Percentiles rank a stretch among this genome's conserved stretches.
Evolutionary conservation across 2,888 invertebrate genomes (phyloP).

Genomic region (Drosophila imparisetae): DNA sequence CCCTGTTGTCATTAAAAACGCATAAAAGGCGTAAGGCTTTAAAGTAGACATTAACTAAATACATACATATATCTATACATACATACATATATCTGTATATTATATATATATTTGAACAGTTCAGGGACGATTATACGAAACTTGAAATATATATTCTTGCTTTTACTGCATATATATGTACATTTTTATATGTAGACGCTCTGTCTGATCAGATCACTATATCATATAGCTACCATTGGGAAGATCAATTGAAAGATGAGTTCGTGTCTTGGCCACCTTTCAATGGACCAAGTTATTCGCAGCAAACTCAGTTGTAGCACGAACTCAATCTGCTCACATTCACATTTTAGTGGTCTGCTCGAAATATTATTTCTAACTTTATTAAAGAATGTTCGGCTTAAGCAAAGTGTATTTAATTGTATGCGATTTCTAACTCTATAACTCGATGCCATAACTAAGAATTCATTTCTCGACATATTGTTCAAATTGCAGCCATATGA

Average conservation of each 20-base stretch:
- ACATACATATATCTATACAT: neutral
- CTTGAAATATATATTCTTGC: neutral
- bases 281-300: neutral
- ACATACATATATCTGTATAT: neutral
- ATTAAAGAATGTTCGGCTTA: too few relatives aligned
- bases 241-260: neutral
- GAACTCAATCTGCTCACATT: neutral
- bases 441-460: too few relatives aligned
- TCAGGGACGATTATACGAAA: neutral
- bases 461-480: too few relatives aligned
- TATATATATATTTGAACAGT: neutral
- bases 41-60: neutral
- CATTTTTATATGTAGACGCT: too few relatives aligned
- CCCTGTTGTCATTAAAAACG: constrained; percentile 1
- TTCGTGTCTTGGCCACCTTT: neutral
- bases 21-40: neutral
- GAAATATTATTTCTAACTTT: neutral
- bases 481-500: too few relatives aligned
- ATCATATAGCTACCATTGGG: neutral
- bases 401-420: too few relatives aligned
- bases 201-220: neutral
- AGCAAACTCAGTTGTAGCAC: neutral
- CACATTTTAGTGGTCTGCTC: neutral
- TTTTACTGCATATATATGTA: neutral
- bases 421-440: too few relatives aligned